Base-by-base conservation (phyloP, 2,797 vertebrate genomes). In the Enteromius afrohamiltoni region DNA sequence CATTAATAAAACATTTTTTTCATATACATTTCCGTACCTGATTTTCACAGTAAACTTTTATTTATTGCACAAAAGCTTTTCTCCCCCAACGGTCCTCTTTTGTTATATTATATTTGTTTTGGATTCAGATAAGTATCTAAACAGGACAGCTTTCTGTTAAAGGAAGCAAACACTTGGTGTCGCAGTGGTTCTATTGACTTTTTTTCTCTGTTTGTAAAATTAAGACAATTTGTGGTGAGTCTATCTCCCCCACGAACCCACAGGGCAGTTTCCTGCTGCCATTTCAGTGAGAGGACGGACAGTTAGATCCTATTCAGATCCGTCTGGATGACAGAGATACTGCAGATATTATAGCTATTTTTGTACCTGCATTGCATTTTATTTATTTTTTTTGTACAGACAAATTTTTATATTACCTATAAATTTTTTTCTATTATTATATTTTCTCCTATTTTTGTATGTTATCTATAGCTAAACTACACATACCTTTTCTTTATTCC, bases 241-340 rank as follows among this genome's bases (percentile, higher is more conserved):
- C 1, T 34, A n/a, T 74, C 71, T 53, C 8, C 11, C 5, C 5
- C 10, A 51, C 9, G 53, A 53, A 34, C 47, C 47, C 49, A 34
- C 29, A 53, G 49, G 37, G 11, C 71, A 14, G 71, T 29, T 55
- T 74, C 71, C 49, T 74, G 71, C 49, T 31, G 26, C 14, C 26
- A 64, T n/a, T 37, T 55, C 29, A 74, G 47, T n/a, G 71, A 31
- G 29, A 74, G 19, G 10, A 11, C n/a, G 11, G 47, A 34, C 47
- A 55, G 49, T 55, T 14, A 53, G 26, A 64, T 31, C 26, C 26
- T 17, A 7, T 64, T 31, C 60, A 64, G 53, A 37, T n/a, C 49
- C 49, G 29, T 55, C 71, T 74, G 49, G 29, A 55, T 74, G 71
- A 37, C 49, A 4, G 11, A 37, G 49, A 74, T 74, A 74, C 47